Evolutionary conservation across 2,797 vertebrate genomes (phyloP).

Genomic region (Myotis vivesi): DNA sequence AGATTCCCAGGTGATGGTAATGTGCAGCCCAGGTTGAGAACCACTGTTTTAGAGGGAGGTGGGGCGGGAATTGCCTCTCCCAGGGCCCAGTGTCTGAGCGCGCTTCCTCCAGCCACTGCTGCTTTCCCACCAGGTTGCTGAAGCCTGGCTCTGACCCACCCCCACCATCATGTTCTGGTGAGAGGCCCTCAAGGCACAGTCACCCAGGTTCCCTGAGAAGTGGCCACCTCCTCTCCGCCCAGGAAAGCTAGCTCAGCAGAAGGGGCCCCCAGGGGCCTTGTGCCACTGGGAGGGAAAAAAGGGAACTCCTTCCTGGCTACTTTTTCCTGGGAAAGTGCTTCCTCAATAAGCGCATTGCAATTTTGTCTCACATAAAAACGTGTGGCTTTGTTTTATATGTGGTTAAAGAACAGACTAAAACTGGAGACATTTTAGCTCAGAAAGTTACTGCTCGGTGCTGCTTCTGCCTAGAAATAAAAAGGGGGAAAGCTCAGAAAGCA

Average conservation of each 20-base stretch:
- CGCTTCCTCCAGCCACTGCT: too few relatives aligned
- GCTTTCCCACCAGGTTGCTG: neutral
- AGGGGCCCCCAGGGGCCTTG: neutral
- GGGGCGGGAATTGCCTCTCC: neutral
- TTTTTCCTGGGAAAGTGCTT: neutral
- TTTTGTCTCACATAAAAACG: neutral
- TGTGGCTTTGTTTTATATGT: neutral
- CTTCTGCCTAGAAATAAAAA: neutral
- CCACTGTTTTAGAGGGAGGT: neutral
- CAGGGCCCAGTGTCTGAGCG: neutral
- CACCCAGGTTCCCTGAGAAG: neutral
- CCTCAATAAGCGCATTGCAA: neutral
- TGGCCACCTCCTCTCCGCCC: neutral
- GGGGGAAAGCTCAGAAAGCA: neutral
- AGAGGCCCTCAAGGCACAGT: neutral
- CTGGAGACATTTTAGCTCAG: neutral
- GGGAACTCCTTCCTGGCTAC: neutral
- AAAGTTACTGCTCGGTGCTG: neutral
- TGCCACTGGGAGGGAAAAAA: neutral
- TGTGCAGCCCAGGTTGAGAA: too few relatives aligned
- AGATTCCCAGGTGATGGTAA: too few relatives aligned
- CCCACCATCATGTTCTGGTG: neutral
- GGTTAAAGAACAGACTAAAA: constrained; percentile 23
- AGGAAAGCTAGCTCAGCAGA: neutral
- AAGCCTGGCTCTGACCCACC: neutral